A percentile compares a stretch with the other conserved stretches of the same genome.
Evolutionary conservation across 37 sponge, comb jelly and placozoan species (phyloP).

Genomic region (Spongilla lacustris): DNA sequence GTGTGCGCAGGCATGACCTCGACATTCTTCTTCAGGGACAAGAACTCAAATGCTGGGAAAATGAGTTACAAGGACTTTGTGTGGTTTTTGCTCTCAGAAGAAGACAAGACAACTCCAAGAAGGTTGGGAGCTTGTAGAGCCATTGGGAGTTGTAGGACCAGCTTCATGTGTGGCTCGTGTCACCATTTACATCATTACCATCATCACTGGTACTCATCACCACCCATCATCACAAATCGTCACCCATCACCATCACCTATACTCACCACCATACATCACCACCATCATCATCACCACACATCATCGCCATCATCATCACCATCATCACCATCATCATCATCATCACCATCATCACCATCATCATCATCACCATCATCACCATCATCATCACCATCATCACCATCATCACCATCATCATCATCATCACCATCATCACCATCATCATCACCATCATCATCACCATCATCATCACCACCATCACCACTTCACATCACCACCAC

Average conservation of each 20-base stretch:
- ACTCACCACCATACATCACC: too few species aligned
- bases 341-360: background rate
- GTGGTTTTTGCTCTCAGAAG: conserved; percentile 96
- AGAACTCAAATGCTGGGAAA: conserved; percentile 26
- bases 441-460: too few species aligned
- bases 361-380: background rate
- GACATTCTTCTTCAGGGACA: conserved; percentile 21
- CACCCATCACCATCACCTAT: too few species aligned
- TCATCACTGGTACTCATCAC: too few species aligned
- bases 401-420: too few species aligned
- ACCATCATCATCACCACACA: background rate
- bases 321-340: background rate
- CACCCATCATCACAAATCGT: too few species aligned
- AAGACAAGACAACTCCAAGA: conserved; percentile 91
- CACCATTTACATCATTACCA: too few species aligned
- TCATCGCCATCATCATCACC: background rate
- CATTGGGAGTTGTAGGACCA: too few species aligned
- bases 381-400: background rate
- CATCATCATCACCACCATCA: too few species aligned
- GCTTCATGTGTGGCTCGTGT: too few species aligned
- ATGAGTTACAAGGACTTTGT: conserved; percentile 95
- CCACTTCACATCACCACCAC: too few species aligned
- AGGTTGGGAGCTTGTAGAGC: conserved; percentile 52
- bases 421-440: too few species aligned
- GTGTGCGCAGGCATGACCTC: background rate